These are phyloP conservation scores for Ploceus nigricollis DNA, from an alignment of 2,113 vertebrate genomes.

Conservation along the genomic window DNA sequence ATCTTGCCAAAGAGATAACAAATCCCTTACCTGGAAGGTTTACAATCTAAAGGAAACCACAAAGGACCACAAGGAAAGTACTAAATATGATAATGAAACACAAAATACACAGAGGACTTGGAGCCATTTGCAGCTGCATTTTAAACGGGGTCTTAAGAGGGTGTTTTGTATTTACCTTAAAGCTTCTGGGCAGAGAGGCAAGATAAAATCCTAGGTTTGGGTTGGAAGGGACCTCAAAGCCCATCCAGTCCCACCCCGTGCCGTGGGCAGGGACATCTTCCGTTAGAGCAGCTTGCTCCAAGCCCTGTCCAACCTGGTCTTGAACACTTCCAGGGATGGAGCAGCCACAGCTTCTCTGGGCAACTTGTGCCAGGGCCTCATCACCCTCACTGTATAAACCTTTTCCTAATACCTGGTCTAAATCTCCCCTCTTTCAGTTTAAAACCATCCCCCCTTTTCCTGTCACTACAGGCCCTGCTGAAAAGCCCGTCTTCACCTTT, in stretches of 20 bases:
- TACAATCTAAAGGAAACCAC: not conserved
- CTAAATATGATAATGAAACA: not conserved
- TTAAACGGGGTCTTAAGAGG: not conserved
- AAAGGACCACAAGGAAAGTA: not conserved
- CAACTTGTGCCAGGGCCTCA: not conserved
- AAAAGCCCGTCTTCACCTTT: not conserved
- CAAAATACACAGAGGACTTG: not conserved
- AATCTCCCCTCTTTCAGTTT: not conserved
- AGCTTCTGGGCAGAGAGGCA: not conserved
- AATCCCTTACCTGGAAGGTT: not conserved
- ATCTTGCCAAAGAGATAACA: constrained; percentile 43
- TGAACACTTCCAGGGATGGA: not conserved
- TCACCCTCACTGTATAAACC: not conserved
- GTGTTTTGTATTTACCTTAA: not conserved
- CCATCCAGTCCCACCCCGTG: not conserved
- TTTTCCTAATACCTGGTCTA: not conserved
- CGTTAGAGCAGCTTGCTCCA: not conserved
- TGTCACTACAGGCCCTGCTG: not conserved
- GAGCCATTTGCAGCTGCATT: not conserved
- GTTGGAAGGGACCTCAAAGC: not conserved
- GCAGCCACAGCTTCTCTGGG: not conserved
- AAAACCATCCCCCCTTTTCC: not conserved
- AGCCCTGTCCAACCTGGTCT: too few species aligned
- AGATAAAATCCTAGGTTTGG: not conserved
- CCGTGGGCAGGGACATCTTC: not conserved